phyloP scores from a whole-genome alignment of 2,113 vertebrate genomes.

The Melanerpes aurifrons region DNA sequence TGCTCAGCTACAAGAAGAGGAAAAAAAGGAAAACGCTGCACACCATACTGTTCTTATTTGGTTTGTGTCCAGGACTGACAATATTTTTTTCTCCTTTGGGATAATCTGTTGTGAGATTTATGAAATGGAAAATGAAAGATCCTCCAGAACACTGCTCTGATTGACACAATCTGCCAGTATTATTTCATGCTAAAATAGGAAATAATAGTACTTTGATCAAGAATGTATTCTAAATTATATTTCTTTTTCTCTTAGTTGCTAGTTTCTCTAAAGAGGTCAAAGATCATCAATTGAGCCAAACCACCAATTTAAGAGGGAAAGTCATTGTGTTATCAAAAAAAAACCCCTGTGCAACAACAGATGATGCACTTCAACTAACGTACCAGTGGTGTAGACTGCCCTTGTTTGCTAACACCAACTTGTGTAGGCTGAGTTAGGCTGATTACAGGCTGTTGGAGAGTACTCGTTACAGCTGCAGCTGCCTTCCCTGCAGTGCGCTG shows the following conservation, averaged over 20 bases:
- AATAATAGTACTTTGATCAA: neutral
- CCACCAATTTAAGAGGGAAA: neutral
- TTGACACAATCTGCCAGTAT: neutral
- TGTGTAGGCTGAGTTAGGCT: conserved; percentile 86
- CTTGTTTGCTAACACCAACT: conserved; percentile 82
- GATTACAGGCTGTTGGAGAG: conserved; percentile 89
- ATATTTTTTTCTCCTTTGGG: neutral
- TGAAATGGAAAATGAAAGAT: neutral
- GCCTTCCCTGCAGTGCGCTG: conserved; percentile 83
- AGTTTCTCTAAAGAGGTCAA: neutral
- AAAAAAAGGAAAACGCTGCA: neutral
- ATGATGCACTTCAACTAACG: neutral
- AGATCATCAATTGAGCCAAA: neutral
- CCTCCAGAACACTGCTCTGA: neutral
- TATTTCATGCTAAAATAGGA: neutral
- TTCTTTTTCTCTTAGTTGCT: neutral
- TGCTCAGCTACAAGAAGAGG: neutral
- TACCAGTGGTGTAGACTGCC: conserved; percentile 84
- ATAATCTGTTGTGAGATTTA: neutral
- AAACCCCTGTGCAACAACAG: neutral
- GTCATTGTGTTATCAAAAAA: neutral
- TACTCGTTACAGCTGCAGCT: conserved; percentile 82
- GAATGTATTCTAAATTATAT: neutral
- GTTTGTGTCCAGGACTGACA: neutral
- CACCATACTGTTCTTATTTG: neutral